Base-by-base conservation (phyloP, 2,888 invertebrate species). In the Therioaphis trifolii region DNA sequence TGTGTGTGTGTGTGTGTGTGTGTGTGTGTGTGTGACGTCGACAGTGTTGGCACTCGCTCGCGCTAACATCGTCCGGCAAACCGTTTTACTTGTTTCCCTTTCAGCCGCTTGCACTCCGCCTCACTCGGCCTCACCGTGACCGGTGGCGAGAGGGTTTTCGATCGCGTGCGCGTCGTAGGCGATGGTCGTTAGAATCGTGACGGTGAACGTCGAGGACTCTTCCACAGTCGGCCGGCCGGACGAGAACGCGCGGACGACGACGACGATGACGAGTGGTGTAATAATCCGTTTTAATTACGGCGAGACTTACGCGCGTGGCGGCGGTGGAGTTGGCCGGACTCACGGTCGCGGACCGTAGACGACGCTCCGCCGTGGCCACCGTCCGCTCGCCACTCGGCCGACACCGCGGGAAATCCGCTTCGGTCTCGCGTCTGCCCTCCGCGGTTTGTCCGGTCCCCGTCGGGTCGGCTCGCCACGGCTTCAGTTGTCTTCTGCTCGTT, bases 231-330 rank as follows among this genome's bases (percentile, higher is more conserved):
- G n/a, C n/a, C n/a, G n/a, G n/a, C n/a, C n/a, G n/a, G n/a, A n/a
- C n/a, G n/a, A n/a, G n/a, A n/a, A n/a, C n/a, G n/a, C n/a, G n/a
- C n/a, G n/a, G 24, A 27, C 15, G 69, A 27, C n/a, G 18, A 12
- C 43, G 5, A 61, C 43, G 27, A 24, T 24, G 61, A 76, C 24
- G 76, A 61, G 76, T 61, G 21, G 43, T 12, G 24, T 74, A 74
- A 55, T 74, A 74, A 55, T 74, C 21, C 12, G 55, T 61, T 76
- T 76, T 76, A 76, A 76, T 76, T 61, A 76, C 76, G 43, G 24
- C 40, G 76, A 43, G 61, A 76, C 76, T 76, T 46, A 27, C 61
- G 1, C 43, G 14, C 29, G 18, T 12, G 9, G 14, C 46, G 55
- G 1, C 40, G 24, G 40, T 75, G n/a, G n/a, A n/a, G n/a, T n/a